Evolutionary conservation across 2,797 vertebrate species (phyloP).

Genomic region (Tapera naevia): DNA sequence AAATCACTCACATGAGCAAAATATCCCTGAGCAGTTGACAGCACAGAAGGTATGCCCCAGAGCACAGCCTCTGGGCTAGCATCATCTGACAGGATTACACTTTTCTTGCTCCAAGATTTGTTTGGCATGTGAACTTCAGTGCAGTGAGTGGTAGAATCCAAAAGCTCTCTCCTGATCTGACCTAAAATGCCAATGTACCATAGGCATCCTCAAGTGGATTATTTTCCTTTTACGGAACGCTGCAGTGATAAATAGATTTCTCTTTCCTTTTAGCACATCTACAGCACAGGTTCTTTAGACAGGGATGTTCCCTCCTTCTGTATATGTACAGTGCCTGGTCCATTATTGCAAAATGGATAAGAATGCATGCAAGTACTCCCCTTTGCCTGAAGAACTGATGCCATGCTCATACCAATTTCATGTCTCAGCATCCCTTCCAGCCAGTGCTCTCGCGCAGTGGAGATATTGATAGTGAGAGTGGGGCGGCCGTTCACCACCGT

Average conservation of each 20-base stretch:
- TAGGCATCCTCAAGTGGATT: background rate
- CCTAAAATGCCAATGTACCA: background rate
- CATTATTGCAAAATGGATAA: background rate
- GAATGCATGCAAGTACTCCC: conserved; percentile 16
- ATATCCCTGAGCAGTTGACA: background rate
- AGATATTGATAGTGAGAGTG: conserved; percentile 90
- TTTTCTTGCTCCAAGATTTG: background rate
- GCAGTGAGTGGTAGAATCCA: background rate
- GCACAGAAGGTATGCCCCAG: background rate
- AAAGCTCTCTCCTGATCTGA: background rate
- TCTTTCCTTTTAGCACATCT: background rate
- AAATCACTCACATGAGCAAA: background rate
- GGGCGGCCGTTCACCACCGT: conserved; percentile 90
- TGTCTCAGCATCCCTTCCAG: conserved; percentile 94
- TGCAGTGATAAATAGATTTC: background rate
- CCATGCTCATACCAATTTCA: conserved; percentile 84
- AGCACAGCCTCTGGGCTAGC: background rate
- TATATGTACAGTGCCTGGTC: background rate
- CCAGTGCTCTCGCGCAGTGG: conserved; percentile 91
- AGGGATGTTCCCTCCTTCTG: background rate
- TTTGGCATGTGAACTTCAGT: background rate
- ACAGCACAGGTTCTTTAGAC: background rate
- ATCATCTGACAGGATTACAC: background rate
- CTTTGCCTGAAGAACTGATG: background rate
- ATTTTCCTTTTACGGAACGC: background rate